Base-by-base conservation (phyloP, 2,113 vertebrate species). In the Physeter macrocephalus region DNA sequence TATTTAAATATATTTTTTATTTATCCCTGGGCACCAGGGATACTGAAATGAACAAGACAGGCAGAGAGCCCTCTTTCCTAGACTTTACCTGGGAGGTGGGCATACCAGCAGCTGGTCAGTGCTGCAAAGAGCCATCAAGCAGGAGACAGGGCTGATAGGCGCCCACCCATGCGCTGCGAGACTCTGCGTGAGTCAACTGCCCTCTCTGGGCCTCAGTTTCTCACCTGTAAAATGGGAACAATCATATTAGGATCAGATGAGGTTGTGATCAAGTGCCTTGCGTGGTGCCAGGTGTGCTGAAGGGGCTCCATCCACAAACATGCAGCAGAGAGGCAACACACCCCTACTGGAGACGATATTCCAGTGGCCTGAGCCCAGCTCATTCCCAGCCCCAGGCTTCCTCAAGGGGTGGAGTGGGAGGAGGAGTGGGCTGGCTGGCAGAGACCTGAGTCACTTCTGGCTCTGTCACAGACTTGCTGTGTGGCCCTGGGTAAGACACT, bases 71-170 rank as follows among this genome's bases (percentile, higher is more conserved):
- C 39, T 43, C 66, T 15, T 18, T 1, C 46, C 49, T 18, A 29
- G 77, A n/a, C 9, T 11, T 21, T 29, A 49, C 2, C 0, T 2
- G 0, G 3, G 20, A 2, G 2, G 8, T 52, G 15, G 52, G 52
- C 52, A 2, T 2, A 0, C n/a, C 41, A 25, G 88, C 61, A 43
- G 14, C 71, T 61, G 39, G 18, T 27, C 15, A 11, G 59, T 2
- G 39, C 69, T 36, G 1, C 11, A 25, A 46, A 72, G 46, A 67
- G 27, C 64, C 39, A 29, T 11, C 41, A 34, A 14, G 84, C 20
- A n/a, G 46, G 34, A 49, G 43, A 71, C 15, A 71, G 4, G 14
- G 49, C 21, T 21, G 8, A 43, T 8, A 18, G 27, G 15, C 23
- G 23, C 52, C 54, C 15, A n/a, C 18, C 29, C 29, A 29, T 9